Evolutionary conservation across 2,113 vertebrate species (phyloP).

Genomic region (Blennius ocellaris): DNA sequence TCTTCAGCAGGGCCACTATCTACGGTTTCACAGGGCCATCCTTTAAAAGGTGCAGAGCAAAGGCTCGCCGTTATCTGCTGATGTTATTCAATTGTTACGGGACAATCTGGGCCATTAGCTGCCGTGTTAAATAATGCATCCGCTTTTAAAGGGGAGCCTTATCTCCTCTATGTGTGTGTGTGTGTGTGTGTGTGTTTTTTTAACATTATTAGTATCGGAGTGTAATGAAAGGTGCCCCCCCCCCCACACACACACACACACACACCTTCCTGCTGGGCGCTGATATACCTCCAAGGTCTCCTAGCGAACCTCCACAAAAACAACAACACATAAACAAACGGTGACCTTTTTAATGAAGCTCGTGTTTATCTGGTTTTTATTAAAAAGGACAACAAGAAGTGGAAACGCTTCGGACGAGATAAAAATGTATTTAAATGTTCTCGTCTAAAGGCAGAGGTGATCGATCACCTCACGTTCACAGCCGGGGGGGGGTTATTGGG

Average conservation of each 20-base stretch:
- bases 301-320: conserved; percentile 37
- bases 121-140: conserved; percentile 86
- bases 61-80: conserved; percentile 79
- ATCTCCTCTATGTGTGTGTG: conserved; percentile 63
- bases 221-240: conserved; percentile 70
- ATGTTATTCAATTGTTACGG: conserved; percentile 87
- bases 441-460: conserved; percentile 57
- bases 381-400: conserved; percentile 73
- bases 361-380: conserved; percentile 69
- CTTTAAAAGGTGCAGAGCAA: conserved; percentile 78
- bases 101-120: conserved; percentile 86
- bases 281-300: conserved; percentile 76
- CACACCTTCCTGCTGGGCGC: conserved; percentile 44
- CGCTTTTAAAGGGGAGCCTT: conserved; percentile 82
- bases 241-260: background rate
- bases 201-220: conserved; percentile 82
- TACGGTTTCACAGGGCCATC: conserved; percentile 74
- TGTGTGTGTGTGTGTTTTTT: conserved; percentile 49
- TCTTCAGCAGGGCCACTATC: conserved; percentile 66
- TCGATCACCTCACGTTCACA: conserved; percentile 54
- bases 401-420: conserved; percentile 71
- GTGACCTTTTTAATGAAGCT: conserved; percentile 78
- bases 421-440: conserved; percentile 72
- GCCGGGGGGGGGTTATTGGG: conserved; percentile 41
- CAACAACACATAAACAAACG: conserved; percentile 66